Base-by-base conservation (phyloP, 2,797 vertebrate genomes). In the Enteromius argenteus region DNA sequence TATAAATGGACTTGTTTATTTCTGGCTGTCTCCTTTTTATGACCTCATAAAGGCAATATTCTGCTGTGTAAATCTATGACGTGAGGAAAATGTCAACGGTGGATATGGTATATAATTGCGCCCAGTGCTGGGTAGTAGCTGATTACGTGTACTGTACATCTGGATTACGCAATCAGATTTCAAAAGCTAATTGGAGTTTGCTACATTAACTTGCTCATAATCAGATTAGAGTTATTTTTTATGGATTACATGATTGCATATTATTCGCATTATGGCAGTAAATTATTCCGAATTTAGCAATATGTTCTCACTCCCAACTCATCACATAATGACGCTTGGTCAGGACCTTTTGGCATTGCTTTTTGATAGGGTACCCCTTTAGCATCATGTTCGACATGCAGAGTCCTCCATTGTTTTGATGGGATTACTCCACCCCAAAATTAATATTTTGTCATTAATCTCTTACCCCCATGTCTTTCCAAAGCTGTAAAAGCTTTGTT, bases 1-100 rank as follows among this genome's bases (percentile, higher is more conserved):
- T 81, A 84, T 84, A 87, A 87, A 85, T 79, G 30, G 84, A 69
- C 86, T 51, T 87, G 84, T 87, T 88, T 86, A 88, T 84, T 85
- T 88, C 85, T 75, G 19, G 62, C 85, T 35, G 60, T 84, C 83
- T 87, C 74, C 10, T 72, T 84, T 87, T 87, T 85, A 88, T 83
- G 79, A 74, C 14, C 75, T 73, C 64, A 82, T 88, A 84, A 89
- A 86, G 23, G 32, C 46, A 35, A 67, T 86, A 84, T 87, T 83
- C 72, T 84, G 69, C 66, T n/a, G 69, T 27, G 62, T 85, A 81
- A 89, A 86, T 87, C 71, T 74, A 56, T 37, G 53, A 69, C 2
- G 42, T 83, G 69, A 79, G 85, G 66, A 77, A 83, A 86, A 83
- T 62, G 35, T 13, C 80, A 62, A 72, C 9, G 21, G 56, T 30